These are phyloP conservation scores for Hypercompe scribonia DNA, from an alignment of 2,888 invertebrate species.

Conservation along the genomic window DNA sequence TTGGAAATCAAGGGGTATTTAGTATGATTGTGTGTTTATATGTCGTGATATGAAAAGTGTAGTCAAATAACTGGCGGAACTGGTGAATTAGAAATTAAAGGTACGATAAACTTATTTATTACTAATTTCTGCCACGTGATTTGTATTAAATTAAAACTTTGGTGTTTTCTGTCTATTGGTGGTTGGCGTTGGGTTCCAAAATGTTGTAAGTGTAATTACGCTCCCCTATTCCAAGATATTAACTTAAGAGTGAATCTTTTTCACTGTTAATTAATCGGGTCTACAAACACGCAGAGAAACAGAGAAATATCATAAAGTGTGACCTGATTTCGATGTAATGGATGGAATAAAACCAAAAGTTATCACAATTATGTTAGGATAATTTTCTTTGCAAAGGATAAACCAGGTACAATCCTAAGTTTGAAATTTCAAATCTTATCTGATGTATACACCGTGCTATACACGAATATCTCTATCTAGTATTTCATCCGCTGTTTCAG, in stretches of 20 bases:
- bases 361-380: no score
- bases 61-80: neutral
- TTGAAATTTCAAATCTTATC: neutral
- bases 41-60: conserved; percentile 7
- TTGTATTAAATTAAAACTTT: neutral
- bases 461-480: neutral
- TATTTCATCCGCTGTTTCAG: conserved; percentile 6
- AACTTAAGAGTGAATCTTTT: neutral
- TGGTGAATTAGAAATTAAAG: neutral
- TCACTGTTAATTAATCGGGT: neutral
- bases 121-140: neutral
- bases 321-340: neutral
- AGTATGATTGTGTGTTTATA: conserved; percentile 13
- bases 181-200: no score
- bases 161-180: neutral
- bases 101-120: neutral
- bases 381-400: neutral
- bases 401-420: neutral
- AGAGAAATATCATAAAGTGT: neutral
- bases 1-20: conserved; percentile 34
- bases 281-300: neutral
- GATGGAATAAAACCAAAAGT: neutral
- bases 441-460: neutral
- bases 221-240: neutral
- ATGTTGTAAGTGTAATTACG: neutral